phyloP scores from a whole-genome alignment of 2,888 invertebrate species.

The Halocaridina rubra region DNA sequence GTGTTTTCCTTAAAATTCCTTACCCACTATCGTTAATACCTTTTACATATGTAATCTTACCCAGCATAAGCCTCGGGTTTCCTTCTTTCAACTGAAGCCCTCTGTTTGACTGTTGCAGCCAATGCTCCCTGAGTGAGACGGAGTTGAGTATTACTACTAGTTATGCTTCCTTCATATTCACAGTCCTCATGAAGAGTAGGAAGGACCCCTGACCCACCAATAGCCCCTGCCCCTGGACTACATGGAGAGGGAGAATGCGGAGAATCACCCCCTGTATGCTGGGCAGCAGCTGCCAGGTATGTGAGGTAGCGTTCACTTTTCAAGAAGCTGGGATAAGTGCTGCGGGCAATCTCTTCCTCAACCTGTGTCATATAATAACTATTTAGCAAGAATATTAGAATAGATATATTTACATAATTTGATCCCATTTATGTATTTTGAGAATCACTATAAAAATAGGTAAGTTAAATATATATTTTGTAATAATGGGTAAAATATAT shows the following conservation, averaged over 20 bases:
- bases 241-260: constrained; percentile 45
- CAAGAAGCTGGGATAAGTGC: constrained; percentile 92
- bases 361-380: too few species aligned
- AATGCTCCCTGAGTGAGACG: constrained; percentile 53
- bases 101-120: constrained; percentile 54
- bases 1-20: too few species aligned
- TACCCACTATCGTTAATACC: too few species aligned
- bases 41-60: constrained; percentile 45
- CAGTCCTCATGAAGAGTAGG: constrained; percentile 90
- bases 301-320: constrained; percentile 89
- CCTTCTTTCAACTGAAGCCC: constrained; percentile 49
- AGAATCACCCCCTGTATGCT: constrained; percentile 46
- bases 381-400: too few species aligned
- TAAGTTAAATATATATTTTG: too few species aligned
- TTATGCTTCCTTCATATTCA: constrained; percentile 73
- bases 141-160: constrained; percentile 1
- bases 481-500: too few species aligned
- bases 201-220: constrained; percentile 72
- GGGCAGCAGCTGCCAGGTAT: constrained; percentile 65
- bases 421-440: too few species aligned
- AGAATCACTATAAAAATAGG: too few species aligned
- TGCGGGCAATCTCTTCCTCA: constrained; percentile 85
- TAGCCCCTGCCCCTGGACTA: constrained; percentile 16
- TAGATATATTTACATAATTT: too few species aligned
- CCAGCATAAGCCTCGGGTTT: constrained; percentile 50